These are phyloP conservation scores for Chelon auratus DNA, from an alignment of 2,797 vertebrate species.

Conservation along the genomic window DNA sequence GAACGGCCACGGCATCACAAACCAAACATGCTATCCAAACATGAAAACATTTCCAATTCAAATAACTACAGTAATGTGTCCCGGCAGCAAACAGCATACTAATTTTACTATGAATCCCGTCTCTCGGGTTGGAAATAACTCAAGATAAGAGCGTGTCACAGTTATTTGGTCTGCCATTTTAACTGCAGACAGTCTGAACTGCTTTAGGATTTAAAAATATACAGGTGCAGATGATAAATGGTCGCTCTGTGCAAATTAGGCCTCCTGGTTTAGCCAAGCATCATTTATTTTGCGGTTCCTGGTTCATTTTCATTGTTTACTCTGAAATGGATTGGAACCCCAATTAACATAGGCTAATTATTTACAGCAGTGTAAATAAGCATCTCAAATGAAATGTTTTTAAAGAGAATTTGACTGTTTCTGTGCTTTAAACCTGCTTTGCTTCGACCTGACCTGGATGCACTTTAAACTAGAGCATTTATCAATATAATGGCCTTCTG, in stretches of 20 bases:
- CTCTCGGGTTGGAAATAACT: constrained; percentile 12
- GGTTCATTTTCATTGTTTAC: neutral
- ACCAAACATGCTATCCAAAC: neutral
- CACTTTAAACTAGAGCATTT: constrained; percentile 27
- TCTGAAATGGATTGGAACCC: neutral
- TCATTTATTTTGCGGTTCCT: neutral
- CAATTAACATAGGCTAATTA: neutral
- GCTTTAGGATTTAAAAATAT: neutral
- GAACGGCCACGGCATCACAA: neutral
- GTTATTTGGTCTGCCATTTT: constrained; percentile 22
- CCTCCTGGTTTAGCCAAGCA: neutral
- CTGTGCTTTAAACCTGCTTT: constrained; percentile 24
- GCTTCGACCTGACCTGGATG: constrained; percentile 2
- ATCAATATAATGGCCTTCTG: constrained; percentile 37
- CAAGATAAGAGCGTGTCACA: constrained; percentile 6
- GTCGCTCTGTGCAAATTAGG: neutral
- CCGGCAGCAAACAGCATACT: constrained; percentile 3
- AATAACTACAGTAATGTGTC: constrained; percentile 7
- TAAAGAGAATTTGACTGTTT: neutral
- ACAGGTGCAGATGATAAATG: neutral
- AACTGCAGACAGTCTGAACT: neutral
- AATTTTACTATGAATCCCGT: constrained; percentile 8
- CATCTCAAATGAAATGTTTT: no score
- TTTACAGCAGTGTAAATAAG: no score
- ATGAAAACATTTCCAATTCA: constrained; percentile 5